These are phyloP conservation scores for Noctua pronuba DNA, from an alignment of 2,888 invertebrate genomes.

Conservation along the genomic window DNA sequence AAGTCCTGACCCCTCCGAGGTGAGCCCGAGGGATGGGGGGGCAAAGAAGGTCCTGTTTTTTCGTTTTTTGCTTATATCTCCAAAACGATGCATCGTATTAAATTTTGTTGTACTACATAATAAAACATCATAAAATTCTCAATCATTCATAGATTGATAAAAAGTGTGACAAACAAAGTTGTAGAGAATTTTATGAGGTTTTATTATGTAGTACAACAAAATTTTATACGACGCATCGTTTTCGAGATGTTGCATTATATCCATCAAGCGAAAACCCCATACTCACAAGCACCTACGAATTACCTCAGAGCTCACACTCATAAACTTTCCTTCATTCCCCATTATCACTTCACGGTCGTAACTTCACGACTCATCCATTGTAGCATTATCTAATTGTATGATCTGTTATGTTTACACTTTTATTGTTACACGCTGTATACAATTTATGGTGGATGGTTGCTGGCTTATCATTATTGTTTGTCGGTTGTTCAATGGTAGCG, in stretches of 20 bases:
- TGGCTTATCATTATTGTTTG: slow-evolving; percentile 57
- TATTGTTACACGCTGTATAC: slow-evolving; percentile 61
- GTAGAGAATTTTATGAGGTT: too few species aligned
- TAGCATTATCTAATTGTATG: slow-evolving; percentile 62
- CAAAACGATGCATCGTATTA: too few species aligned
- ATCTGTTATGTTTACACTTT: slow-evolving; percentile 68
- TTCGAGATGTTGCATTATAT: slow-evolving; percentile 15
- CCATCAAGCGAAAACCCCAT: slow-evolving; percentile 1
- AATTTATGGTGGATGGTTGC: slow-evolving; percentile 60
- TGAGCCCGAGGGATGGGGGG: too few species aligned
- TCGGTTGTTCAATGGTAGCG: slow-evolving; percentile 45
- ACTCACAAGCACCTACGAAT: not conserved
- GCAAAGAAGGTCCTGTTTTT: too few species aligned
- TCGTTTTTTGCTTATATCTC: too few species aligned
- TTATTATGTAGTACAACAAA: too few species aligned
- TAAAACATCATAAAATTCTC: too few species aligned
- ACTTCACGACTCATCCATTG: slow-evolving; percentile 62
- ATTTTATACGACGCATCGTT: too few species aligned
- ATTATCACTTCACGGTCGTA: slow-evolving; percentile 62
- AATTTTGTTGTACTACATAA: too few species aligned
- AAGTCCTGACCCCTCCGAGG: too few species aligned
- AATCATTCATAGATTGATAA: too few species aligned
- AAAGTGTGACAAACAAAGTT: too few species aligned
- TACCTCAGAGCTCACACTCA: slow-evolving; percentile 28
- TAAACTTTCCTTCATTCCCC: slow-evolving; percentile 46